A percentile compares a stretch with the other conserved stretches of the same genome.
Conservation (phyloP, 2,113 vertebrate species). For the Chaetorhynchus papuensis region DNA sequence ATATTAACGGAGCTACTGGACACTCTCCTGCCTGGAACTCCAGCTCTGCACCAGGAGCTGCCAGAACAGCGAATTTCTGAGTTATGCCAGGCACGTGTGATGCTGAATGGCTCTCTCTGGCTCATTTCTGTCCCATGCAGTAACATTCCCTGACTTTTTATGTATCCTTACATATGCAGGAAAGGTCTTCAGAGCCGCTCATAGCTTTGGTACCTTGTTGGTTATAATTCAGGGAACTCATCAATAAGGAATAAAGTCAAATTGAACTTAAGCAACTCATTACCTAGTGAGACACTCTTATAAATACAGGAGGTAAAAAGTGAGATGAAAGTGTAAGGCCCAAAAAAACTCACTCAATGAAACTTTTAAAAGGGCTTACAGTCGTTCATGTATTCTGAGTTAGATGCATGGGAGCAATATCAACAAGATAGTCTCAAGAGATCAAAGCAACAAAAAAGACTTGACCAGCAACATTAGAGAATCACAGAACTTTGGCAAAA, state of each 20-base stretch:
- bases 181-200: not conserved
- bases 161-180: rapidly evolving
- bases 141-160: not conserved
- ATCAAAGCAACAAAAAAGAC: not conserved
- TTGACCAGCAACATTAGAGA: not conserved
- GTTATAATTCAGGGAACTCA: not conserved
- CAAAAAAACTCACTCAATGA: not conserved
- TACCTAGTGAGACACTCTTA: not conserved
- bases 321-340: not conserved
- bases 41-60: not conserved
- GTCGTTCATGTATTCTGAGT: not conserved
- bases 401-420: not conserved
- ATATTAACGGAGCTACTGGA: rapidly evolving
- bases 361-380: not conserved
- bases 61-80: not conserved
- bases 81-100: too few species aligned
- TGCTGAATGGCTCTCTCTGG: not conserved
- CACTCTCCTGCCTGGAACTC: not conserved
- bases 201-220: not conserved
- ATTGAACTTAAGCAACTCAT: not conserved
- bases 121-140: not conserved
- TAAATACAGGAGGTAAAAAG: not conserved
- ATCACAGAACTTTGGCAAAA: not conserved
- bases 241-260: not conserved
- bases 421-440: not conserved